Conservation (phyloP, 2,113 vertebrate species). For the Phyllostomus hastatus region DNA sequence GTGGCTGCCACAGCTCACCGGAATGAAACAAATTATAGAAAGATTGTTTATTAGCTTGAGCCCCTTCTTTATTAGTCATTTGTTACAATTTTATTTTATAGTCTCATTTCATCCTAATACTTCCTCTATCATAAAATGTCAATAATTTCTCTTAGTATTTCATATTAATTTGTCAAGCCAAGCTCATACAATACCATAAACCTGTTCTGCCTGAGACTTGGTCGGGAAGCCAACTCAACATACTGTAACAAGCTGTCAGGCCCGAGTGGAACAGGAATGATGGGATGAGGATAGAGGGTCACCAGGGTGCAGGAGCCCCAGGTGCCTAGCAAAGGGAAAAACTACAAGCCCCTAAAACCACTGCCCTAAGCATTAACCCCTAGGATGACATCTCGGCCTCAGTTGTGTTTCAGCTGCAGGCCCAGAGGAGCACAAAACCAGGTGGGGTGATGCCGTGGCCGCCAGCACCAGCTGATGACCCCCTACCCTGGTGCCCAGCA, state of each 20-base stretch:
- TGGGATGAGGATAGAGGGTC: neutral
- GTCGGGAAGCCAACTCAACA: neutral
- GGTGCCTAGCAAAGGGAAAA: neutral
- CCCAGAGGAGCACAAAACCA: neutral
- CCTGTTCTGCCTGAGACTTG: neutral
- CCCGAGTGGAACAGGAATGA: neutral
- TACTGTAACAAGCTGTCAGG: neutral
- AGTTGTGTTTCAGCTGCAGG: neutral
- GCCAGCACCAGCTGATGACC: neutral
- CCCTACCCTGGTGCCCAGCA: neutral
- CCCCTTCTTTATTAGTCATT: constrained; percentile 33
- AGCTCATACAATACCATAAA: neutral
- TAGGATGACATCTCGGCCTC: neutral
- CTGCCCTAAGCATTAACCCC: neutral
- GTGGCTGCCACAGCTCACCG: constrained; percentile 68
- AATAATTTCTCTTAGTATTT: neutral
- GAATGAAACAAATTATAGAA: constrained; percentile 71
- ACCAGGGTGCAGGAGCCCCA: neutral
- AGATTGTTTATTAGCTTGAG: constrained; percentile 62
- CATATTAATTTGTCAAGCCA: constrained; percentile 17
- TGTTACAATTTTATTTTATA: constrained; percentile 55
- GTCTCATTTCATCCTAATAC: constrained; percentile 17
- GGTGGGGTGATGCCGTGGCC: too few species aligned
- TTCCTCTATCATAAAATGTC: constrained; percentile 53
- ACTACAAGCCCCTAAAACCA: neutral